A percentile compares a stretch with the other conserved stretches of the same genome.
Conservation (phyloP, 2,888 invertebrate genomes). For the Blastobasis adustella region DNA sequence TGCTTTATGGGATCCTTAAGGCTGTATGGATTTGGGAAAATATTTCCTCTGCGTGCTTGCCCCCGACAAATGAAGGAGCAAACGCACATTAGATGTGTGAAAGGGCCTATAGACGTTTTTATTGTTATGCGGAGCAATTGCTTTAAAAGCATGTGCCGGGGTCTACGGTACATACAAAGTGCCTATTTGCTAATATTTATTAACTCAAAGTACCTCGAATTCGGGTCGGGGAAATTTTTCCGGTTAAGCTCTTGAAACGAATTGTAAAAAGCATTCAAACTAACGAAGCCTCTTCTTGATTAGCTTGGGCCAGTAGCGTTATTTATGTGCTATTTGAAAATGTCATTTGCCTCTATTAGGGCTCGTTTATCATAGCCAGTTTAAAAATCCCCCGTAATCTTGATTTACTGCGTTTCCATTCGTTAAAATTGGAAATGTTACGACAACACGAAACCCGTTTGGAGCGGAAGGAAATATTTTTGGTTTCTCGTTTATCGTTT, state of each 20-base stretch:
- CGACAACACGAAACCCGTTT: neutral
- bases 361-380: slow-evolving; percentile 26
- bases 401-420: slow-evolving; percentile 26
- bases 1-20: slow-evolving; percentile 76
- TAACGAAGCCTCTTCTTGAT: too few relatives aligned
- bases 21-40: slow-evolving; percentile 76
- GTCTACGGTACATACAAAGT: slow-evolving; percentile 61
- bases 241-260: too few relatives aligned
- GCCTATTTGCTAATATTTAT: slow-evolving; percentile 70
- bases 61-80: slow-evolving; percentile 69
- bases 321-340: slow-evolving; percentile 3
- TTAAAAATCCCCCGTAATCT: slow-evolving; percentile 40
- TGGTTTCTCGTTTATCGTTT: neutral
- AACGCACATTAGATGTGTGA: slow-evolving; percentile 70
- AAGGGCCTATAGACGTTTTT: slow-evolving; percentile 67
- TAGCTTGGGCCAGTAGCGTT: too few relatives aligned
- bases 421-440: slow-evolving; percentile 1
- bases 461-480: too few relatives aligned
- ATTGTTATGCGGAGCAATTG: slow-evolving; percentile 73
- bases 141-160: slow-evolving; percentile 70
- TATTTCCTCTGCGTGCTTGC: slow-evolving; percentile 72
- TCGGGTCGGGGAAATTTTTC: slow-evolving; percentile 23
- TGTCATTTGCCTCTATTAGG: slow-evolving; percentile 31
- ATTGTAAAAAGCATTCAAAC: too few relatives aligned
- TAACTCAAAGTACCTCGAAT: slow-evolving; percentile 41